Conservation (phyloP, 2,113 vertebrate species). For the Percina caprodes region DNA sequence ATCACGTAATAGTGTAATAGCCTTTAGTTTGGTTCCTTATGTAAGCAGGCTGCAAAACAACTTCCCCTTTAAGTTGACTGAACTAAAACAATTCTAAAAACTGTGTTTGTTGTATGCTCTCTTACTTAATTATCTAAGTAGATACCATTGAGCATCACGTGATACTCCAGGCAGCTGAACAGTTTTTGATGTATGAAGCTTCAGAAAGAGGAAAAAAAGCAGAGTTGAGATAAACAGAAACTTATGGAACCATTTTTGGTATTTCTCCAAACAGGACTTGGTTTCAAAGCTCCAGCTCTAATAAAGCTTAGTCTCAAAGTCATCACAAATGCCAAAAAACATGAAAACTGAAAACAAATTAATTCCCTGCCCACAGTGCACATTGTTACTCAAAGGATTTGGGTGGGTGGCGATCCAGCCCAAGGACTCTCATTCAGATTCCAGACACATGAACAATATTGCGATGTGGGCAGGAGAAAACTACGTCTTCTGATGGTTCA, state of each 20-base stretch:
- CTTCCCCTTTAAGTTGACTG: slow-evolving; percentile 27
- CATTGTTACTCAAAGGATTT: slow-evolving; percentile 56
- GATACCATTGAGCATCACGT: slow-evolving; percentile 15
- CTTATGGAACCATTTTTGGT: slow-evolving; percentile 44
- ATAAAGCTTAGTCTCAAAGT: slow-evolving; percentile 58
- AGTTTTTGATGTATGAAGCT: slow-evolving; percentile 47
- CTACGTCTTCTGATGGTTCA: slow-evolving; percentile 4
- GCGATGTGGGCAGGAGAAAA: slow-evolving; percentile 37
- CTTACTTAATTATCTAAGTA: slow-evolving; percentile 41
- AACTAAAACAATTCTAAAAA: slow-evolving; percentile 28
- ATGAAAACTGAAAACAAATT: slow-evolving; percentile 67
- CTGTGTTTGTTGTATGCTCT: slow-evolving; percentile 9
- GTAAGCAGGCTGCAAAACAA: slow-evolving; percentile 2
- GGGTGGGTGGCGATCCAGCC: slow-evolving; percentile 56
- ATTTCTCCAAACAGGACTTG: slow-evolving; percentile 46
- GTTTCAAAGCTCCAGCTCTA: slow-evolving; percentile 53
- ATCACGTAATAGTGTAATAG: neutral
- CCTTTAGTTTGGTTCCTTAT: slow-evolving; percentile 19
- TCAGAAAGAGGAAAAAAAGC: slow-evolving; percentile 17
- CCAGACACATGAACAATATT: slow-evolving; percentile 61
- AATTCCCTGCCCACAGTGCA: slow-evolving; percentile 55
- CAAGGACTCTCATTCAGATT: slow-evolving; percentile 70
- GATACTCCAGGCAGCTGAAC: slow-evolving; percentile 37
- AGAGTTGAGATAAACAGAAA: slow-evolving; percentile 43
- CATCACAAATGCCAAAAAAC: slow-evolving; percentile 66